Base-by-base conservation (phyloP, 2,797 vertebrate species). In the Microctenopoma stevenorrisi region DNA sequence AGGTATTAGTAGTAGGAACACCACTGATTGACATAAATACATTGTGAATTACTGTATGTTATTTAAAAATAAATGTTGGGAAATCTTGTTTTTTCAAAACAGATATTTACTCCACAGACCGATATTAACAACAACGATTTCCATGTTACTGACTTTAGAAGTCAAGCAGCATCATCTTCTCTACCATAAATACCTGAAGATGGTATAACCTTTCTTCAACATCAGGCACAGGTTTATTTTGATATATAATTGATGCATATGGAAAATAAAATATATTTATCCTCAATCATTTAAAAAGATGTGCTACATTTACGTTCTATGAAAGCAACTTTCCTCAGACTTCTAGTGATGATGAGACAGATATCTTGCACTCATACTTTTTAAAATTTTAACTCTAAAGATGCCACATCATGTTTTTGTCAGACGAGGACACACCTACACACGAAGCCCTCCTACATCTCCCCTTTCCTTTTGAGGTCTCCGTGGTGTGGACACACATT, bases 401-500 rank as follows among this genome's bases (percentile, higher is more conserved):
- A 33, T 6, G 9, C 13, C 22, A 14, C 15, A 4, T 3, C 16
- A 7, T 25, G 26, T 33, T 18, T 47, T 58, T 42, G 12, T 1
- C 56, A 63, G 43, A 52, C 14, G 25, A 44, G 16, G 10, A 40
- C 26, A 59, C 48, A 60, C 35, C 55, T 13, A 53, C 40, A 60
- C 51, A 71, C 1, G 22, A 59, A 55, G 53, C 47, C 58, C 47
- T 60, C 74, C 68, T 43, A 46, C 55, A 59, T 60, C 43, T 73
- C 53, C 25, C 37, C 33, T 52, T 67, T 50, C 63, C 51, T 75
- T 43, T 76, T 65, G 57, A 69, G 61, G 63, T 84, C 68, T 81
- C 69, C 28, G 60, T 49, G 63, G 70, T 68, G 71, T 68, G 71
- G 74, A 82, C 64, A 70, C 69, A 81, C 74, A 87, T 85, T 85